phyloP scores from a whole-genome alignment of 2,113 vertebrate species.

The Carassius auratus region DNA sequence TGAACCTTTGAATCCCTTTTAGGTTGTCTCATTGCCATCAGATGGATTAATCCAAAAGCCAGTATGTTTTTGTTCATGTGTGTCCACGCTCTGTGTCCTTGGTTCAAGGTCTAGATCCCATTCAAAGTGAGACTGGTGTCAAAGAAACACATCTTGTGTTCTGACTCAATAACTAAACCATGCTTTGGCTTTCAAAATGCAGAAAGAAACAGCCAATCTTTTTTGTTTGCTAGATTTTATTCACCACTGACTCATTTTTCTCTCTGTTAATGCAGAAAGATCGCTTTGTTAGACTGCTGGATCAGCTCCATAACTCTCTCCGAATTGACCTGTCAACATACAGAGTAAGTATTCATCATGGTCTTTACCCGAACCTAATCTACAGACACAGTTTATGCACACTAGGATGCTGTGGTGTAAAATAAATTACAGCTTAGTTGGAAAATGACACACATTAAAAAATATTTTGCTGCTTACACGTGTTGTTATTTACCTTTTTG shows the following conservation, averaged over 20 bases:
- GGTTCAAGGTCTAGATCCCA: neutral
- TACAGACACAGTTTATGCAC: neutral
- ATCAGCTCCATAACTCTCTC: conserved; percentile 97
- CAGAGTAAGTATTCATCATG: conserved; percentile 78
- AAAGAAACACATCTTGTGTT: neutral
- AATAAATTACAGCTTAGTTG: neutral
- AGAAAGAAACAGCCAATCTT: neutral
- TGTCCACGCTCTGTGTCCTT: neutral
- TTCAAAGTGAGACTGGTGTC: neutral
- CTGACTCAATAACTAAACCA: neutral
- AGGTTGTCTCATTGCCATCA: conserved; percentile 4
- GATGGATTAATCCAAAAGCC: neutral
- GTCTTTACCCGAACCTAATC: neutral
- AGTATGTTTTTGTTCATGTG: neutral
- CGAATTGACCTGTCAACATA: conserved; percentile 97
- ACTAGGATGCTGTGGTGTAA: neutral
- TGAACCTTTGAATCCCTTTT: conserved; percentile 5
- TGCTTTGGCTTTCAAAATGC: neutral
- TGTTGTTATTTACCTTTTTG: neutral
- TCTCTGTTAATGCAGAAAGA: conserved; percentile 80
- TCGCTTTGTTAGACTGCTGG: conserved; percentile 93
- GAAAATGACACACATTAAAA: neutral
- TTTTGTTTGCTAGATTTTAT: conserved; percentile 24
- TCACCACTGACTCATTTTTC: neutral
- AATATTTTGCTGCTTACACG: neutral